phyloP scores from a whole-genome alignment of 53 echinoderm and acorn worm species.

The Holothuria leucospilota region DNA sequence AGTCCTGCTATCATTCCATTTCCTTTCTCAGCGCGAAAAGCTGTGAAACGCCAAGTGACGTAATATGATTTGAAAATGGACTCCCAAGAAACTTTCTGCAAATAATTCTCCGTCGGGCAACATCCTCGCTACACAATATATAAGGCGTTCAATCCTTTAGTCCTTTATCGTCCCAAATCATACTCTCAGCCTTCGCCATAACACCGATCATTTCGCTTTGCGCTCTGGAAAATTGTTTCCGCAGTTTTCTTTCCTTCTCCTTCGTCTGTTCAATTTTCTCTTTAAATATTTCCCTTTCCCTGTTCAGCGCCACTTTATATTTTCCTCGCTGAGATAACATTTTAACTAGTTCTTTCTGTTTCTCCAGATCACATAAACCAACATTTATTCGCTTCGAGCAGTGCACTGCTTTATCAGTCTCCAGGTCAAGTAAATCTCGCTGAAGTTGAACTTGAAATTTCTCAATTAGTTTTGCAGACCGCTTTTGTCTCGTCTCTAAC shows the following conservation, averaged over 20 bases:
- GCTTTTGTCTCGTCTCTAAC: constrained; percentile 60
- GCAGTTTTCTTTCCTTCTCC: constrained; percentile 22
- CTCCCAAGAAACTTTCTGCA: no score
- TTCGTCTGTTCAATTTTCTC: constrained; percentile 17
- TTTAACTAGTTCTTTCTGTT: constrained; percentile 31
- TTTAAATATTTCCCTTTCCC: constrained; percentile 18
- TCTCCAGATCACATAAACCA: constrained; percentile 12
- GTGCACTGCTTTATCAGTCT: constrained; percentile 67
- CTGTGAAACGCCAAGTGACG: no score
- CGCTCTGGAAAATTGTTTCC: neutral
- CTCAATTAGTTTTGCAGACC: constrained; percentile 57
- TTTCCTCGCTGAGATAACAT: constrained; percentile 24
- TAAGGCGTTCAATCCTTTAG: no score
- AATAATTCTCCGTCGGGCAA: no score
- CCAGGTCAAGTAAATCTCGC: constrained; percentile 71
- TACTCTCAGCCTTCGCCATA: constrained; percentile 9
- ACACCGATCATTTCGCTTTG: constrained; percentile 9
- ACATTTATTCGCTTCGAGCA: constrained; percentile 10
- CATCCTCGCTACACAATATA: no score
- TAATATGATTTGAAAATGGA: no score
- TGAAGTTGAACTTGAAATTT: constrained; percentile 70
- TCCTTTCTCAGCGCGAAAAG: no score
- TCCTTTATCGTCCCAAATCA: neutral
- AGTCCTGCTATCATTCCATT: no score
- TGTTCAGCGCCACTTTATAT: constrained; percentile 20